Conservation (phyloP, 1,140 invertebrate genomes). For the Drosophila tani region DNA sequence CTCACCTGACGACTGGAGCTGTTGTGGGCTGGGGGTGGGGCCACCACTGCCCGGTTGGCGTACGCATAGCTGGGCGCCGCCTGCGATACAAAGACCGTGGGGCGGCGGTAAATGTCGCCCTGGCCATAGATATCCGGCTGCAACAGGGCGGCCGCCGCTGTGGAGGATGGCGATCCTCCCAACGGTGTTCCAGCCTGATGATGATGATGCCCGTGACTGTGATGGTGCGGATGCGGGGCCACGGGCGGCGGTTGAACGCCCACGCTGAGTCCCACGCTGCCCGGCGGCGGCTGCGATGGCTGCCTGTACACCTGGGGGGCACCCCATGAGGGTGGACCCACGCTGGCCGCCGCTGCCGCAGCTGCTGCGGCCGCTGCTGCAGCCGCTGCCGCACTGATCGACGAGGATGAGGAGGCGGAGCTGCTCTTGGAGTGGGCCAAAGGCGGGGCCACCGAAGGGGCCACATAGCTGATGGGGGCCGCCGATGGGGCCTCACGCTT, state of each 20-base stretch:
- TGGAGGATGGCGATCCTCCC: slow-evolving; percentile 78
- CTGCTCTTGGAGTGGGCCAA: slow-evolving; percentile 79
- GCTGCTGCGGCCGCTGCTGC: slow-evolving; percentile 71
- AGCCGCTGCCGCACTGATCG: slow-evolving; percentile 63
- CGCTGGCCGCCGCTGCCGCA: slow-evolving; percentile 71
- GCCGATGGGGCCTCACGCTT: slow-evolving; percentile 79
- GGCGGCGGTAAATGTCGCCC: slow-evolving; percentile 87
- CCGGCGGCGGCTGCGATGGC: slow-evolving; percentile 67
- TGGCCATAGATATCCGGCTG: slow-evolving; percentile 86
- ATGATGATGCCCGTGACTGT: slow-evolving; percentile 62
- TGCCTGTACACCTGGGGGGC: slow-evolving; percentile 76
- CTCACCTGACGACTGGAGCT: slow-evolving; percentile 91
- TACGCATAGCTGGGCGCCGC: slow-evolving; percentile 80
- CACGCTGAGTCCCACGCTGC: slow-evolving; percentile 45
- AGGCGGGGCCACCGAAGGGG: slow-evolving; percentile 64
- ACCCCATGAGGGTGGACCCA: slow-evolving; percentile 79
- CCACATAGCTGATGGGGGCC: slow-evolving; percentile 67
- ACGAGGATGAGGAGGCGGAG: slow-evolving; percentile 70
- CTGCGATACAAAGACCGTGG: slow-evolving; percentile 87
- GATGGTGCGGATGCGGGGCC: slow-evolving; percentile 54
- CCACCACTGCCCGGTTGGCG: slow-evolving; percentile 89
- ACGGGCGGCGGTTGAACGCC: slow-evolving; percentile 35
- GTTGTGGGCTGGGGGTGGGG: slow-evolving; percentile 94
- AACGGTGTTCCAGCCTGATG: slow-evolving; percentile 83
- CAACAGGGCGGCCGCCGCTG: slow-evolving; percentile 84